Base-by-base conservation (phyloP, 2,888 invertebrate genomes). In the Electrophaes corylata region DNA sequence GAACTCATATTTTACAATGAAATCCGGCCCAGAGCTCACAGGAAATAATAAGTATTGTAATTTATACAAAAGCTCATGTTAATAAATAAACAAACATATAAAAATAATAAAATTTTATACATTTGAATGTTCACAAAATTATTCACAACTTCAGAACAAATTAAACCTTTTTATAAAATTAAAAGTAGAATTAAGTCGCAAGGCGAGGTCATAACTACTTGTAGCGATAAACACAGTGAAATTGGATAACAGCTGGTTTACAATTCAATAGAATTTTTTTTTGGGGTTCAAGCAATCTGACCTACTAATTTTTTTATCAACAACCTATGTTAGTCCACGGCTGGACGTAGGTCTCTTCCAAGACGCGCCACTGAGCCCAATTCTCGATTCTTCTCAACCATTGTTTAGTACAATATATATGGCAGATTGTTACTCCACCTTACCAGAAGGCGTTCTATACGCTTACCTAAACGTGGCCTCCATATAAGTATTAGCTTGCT, bases 151-250 rank as follows among this genome's bases (percentile, higher is more conserved):
- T 10, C 14, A 44, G 52, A 26, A 50, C 49, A 51, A 55, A 51
- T 51, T 55, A 47, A 54, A 55, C 55, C 55, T 55, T 55, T 55
- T 60, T 55, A 60, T 12, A 33, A 51, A 55, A 60, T 60, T 60
- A 52, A 54, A 55, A 60, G 43, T 47, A 47, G 43, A 60, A 60
- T 60, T 43, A 60, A 55, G 55, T 60, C 46, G 26, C 55, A 51
- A 47, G 46, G 51, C 47, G 60, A 60, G 60, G 60, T 60, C 60
- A 60, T 44, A 51, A 29, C 23, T 31, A 37, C 50, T 47, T 49
- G 31, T 39, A 43, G 12, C 55, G 44, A 51, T 47, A 55, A 40
- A n/a, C 47, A 47, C 19, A 60, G 55, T 14, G 6, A 1, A 48
- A 8, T 0, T 11, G 14, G 5, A 11, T 8, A 16, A 16, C 37